These are phyloP conservation scores for Hesperia comma DNA, from an alignment of 2,888 invertebrate species.

Conservation along the genomic window DNA sequence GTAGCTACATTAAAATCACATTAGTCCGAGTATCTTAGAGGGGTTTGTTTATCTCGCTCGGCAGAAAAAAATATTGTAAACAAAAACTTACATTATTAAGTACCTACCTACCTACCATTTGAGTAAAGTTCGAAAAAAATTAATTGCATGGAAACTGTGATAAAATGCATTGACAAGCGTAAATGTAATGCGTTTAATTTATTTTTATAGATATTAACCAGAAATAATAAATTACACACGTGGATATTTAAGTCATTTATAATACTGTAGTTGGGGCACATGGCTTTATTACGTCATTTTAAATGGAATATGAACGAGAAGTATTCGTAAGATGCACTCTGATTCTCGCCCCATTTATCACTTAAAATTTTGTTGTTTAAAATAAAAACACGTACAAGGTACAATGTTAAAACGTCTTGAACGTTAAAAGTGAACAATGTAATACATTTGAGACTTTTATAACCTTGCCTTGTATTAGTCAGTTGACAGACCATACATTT, in stretches of 20 bases:
- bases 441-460: slow-evolving; percentile 19
- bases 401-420: neutral
- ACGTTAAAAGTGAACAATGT: neutral
- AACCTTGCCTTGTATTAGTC: slow-evolving; percentile 16
- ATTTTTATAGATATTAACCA: neutral
- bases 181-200: neutral
- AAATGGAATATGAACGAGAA: slow-evolving; percentile 22
- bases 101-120: too few relatives aligned
- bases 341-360: slow-evolving; percentile 22
- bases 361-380: slow-evolving; percentile 18
- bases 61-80: slow-evolving; percentile 72
- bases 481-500: slow-evolving; percentile 44
- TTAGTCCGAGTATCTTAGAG: slow-evolving; percentile 74
- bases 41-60: slow-evolving; percentile 72
- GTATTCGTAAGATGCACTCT: slow-evolving; percentile 14
- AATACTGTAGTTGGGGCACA: slow-evolving; percentile 6
- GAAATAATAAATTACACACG: slow-evolving; percentile 14
- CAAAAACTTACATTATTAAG: slow-evolving; percentile 61
- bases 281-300: slow-evolving; percentile 14
- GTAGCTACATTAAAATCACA: slow-evolving; percentile 82
- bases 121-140: slow-evolving; percentile 62
- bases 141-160: slow-evolving; percentile 77
- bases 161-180: slow-evolving; percentile 48
- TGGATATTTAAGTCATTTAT: slow-evolving; percentile 36
- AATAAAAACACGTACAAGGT: slow-evolving; percentile 14